Evolutionary conservation across 2,797 vertebrate species (phyloP), one percentile per base, ranked within the genome.

Genomic region (Muraenolepis orangiensis): DNA sequence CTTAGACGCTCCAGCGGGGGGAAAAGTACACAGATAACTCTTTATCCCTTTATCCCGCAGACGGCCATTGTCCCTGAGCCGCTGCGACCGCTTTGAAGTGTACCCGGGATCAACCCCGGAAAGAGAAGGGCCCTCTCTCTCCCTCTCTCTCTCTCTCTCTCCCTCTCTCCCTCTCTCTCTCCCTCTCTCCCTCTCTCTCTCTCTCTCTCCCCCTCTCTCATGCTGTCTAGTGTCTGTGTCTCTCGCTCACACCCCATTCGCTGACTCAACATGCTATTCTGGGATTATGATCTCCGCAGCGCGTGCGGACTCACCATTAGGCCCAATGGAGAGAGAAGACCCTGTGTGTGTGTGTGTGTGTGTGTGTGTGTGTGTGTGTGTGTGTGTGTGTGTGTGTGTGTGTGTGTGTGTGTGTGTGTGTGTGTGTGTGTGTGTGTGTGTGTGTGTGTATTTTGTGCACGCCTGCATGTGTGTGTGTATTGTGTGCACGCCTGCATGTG

Each of bases 201-300:
- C 92, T 86, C 87, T 76, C 76, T 77, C 76, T 64, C 71, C 1
- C 70, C 46, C 74, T 66, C 34, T 78, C 71, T 70, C n/a, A 71
- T 87, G 90, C 92, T 29, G 57, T 72, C 74, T 75, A 42, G 38
- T 42, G 38, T 42, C 46, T 51, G 2, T 14, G 1, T 51, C 18
- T n/a, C 46, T 20, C 46, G 20, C 46, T n/a, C 46, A n/a, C 46
- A 51, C 46, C 61, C 90, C 92, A 91, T 90, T 92, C 88, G 90
- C 90, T 89, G 88, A 93, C 93, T 92, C 89, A 83, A 90, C 92
- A 88, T 90, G 93, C 90, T 89, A 91, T 89, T 92, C 90, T 88
- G 83, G 91, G 91, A 95, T 95, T 95, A 93, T 94, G 91, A 95
- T 92, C 93, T 93, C n/a, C n/a, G n/a, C 89, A 93, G 46, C 91